Evolutionary conservation across 2,113 vertebrate species (phyloP).

Genomic region (Platycercus adscitus): DNA sequence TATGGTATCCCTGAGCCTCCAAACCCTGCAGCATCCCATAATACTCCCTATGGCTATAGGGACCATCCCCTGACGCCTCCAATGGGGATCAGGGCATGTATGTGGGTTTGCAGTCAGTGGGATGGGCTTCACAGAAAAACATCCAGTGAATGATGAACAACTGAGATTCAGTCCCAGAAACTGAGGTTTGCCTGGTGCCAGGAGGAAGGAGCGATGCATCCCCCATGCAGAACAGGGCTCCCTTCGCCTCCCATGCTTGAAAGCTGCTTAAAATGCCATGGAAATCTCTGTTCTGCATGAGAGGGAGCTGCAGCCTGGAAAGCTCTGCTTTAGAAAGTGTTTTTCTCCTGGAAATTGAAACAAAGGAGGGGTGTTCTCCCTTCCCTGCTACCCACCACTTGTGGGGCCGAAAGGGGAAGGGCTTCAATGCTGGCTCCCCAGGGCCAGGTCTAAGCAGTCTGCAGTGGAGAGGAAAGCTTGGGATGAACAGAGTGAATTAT

Average conservation of each 20-base stretch:
- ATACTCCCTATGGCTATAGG: neutral
- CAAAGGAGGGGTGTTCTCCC: neutral
- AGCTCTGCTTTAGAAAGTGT: neutral
- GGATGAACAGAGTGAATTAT: neutral
- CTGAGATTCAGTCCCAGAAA: neutral
- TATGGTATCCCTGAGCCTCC: rapidly evolving
- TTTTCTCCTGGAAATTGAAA: neutral
- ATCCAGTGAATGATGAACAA: neutral
- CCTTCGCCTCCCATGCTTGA: neutral
- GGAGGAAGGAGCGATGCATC: neutral
- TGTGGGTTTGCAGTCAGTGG: neutral
- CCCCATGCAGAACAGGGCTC: neutral
- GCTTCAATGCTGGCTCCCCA: neutral
- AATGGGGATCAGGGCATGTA: rapidly evolving
- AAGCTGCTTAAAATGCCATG: neutral
- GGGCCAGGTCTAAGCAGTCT: neutral
- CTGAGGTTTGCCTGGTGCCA: neutral
- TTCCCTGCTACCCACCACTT: neutral
- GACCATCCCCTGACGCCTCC: rapidly evolving
- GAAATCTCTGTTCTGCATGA: neutral
- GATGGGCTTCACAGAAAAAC: neutral
- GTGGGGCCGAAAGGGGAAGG: neutral
- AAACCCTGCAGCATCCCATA: neutral
- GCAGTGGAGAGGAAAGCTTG: neutral
- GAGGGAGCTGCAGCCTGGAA: neutral